These are phyloP conservation scores for Drosophila jambulina DNA, from an alignment of 1,140 invertebrate species.

Conservation along the genomic window DNA sequence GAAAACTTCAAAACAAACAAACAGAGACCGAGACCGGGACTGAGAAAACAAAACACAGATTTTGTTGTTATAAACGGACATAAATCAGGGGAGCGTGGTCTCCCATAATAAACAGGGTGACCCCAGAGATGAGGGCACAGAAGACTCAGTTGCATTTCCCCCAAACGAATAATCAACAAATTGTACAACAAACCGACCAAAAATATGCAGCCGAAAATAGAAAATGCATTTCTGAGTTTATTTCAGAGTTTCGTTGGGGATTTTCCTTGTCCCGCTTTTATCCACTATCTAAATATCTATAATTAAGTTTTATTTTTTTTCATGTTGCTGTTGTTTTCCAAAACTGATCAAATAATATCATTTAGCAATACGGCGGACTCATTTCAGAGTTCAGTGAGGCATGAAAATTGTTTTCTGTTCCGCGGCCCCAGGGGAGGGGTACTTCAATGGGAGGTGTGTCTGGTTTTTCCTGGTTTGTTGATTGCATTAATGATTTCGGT, in stretches of 20 bases:
- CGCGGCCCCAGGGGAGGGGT: not conserved
- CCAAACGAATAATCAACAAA: constrained; percentile 43
- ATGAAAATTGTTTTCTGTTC: constrained; percentile 65
- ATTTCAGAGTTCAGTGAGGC: constrained; percentile 67
- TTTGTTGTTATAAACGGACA: constrained; percentile 75
- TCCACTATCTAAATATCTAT: constrained; percentile 16
- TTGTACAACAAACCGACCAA: constrained; percentile 36
- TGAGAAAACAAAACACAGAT: constrained; percentile 53
- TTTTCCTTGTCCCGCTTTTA: not conserved
- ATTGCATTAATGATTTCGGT: constrained; percentile 39
- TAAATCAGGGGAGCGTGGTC: constrained; percentile 80
- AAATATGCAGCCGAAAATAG: constrained; percentile 44
- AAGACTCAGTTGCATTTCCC: constrained; percentile 11
- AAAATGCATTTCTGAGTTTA: constrained; percentile 63
- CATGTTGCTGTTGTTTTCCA: constrained; percentile 23
- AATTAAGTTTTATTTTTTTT: constrained; percentile 74
- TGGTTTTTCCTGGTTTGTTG: constrained; percentile 36
- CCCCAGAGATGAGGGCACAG: constrained; percentile 16
- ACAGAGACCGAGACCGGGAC: constrained; percentile 15
- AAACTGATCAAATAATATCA: constrained; percentile 63
- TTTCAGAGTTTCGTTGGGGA: constrained; percentile 31
- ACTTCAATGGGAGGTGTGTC: constrained; percentile 36
- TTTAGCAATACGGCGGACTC: constrained; percentile 55
- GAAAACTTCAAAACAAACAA: constrained; percentile 62
- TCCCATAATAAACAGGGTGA: constrained; percentile 69